Percentiles rank a stretch among this genome's conserved stretches.
These are phyloP conservation scores for Drosophila acutilabella DNA, from an alignment of 2,888 invertebrate species.

Conservation along the genomic window DNA sequence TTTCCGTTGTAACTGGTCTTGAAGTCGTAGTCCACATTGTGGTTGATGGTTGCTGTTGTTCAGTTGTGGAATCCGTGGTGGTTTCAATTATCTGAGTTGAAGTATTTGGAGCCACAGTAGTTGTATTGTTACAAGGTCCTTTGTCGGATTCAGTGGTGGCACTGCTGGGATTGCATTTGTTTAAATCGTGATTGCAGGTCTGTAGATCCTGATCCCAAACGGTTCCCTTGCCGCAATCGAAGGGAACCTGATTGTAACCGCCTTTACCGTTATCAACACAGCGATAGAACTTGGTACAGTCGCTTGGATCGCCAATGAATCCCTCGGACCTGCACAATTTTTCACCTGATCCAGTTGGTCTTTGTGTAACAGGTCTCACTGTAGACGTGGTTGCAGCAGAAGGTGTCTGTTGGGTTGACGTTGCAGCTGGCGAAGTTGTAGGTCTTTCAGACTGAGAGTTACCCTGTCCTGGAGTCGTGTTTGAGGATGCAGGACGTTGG, in stretches of 20 bases:
- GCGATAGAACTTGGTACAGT: conserved; percentile 89
- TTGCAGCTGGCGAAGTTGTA: conserved; percentile 16
- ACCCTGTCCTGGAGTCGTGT: conserved; percentile 33
- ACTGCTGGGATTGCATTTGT: conserved; percentile 68
- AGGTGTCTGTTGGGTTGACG: conserved; percentile 28
- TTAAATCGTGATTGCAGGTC: conserved; percentile 83
- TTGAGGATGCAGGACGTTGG: conserved; percentile 39
- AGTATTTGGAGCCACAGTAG: conserved; percentile 20
- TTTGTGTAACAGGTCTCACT: conserved; percentile 41
- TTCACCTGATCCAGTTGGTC: too few relatives aligned
- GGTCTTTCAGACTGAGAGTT: conserved; percentile 28
- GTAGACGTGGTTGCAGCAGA: conserved; percentile 23
- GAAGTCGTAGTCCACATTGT: conserved; percentile 12
- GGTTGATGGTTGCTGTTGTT: conserved; percentile 17
- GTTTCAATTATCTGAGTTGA: conserved; percentile 30
- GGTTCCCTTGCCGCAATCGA: conserved; percentile 88
- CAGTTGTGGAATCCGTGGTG: conserved; percentile 27
- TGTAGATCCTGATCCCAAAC: conserved; percentile 87
- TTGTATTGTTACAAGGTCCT: conserved; percentile 43
- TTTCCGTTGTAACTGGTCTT: background rate
- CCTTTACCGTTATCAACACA: conserved; percentile 88
- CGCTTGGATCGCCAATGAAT: conserved; percentile 84
- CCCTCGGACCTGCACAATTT: conserved; percentile 83
- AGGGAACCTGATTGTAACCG: conserved; percentile 87
- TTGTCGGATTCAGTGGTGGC: conserved; percentile 56